These are phyloP conservation scores for Drosophila ficusphila DNA, from an alignment of 1,140 invertebrate species.

Conservation along the genomic window DNA sequence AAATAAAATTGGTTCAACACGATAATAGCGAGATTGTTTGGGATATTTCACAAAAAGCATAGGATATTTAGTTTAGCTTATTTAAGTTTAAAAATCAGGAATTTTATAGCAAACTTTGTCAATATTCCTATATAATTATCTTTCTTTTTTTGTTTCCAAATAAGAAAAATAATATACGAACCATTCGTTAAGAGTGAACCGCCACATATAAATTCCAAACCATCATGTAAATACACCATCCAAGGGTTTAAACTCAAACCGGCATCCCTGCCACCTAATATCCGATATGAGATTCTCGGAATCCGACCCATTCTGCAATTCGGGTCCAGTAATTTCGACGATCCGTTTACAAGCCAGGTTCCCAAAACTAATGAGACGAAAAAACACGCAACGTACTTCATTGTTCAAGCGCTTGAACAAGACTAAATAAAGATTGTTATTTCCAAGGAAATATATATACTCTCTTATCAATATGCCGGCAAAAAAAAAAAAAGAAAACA, in stretches of 20 bases:
- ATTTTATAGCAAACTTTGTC: no score
- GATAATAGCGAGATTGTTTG: no score
- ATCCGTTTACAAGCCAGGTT: background rate
- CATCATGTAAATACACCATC: background rate
- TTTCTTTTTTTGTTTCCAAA: background rate
- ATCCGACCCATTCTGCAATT: background rate
- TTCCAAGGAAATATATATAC: no score
- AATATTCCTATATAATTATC: no score
- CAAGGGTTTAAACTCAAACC: background rate
- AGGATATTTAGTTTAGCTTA: no score
- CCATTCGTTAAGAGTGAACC: slow-evolving; percentile 1
- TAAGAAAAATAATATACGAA: background rate
- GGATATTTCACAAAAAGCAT: no score
- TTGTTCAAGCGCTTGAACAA: background rate
- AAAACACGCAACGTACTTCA: background rate
- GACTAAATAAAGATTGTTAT: no score
- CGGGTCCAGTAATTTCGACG: background rate
- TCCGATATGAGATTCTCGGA: background rate
- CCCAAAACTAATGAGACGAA: background rate
- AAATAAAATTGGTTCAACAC: background rate
- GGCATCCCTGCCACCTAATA: background rate
- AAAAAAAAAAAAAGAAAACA: no score
- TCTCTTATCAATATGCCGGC: no score
- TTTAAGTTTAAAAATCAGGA: no score
- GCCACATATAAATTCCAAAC: background rate